phyloP scores from a whole-genome alignment of 1,140 invertebrate species.

The Gonatopus flavifemur region DNA sequence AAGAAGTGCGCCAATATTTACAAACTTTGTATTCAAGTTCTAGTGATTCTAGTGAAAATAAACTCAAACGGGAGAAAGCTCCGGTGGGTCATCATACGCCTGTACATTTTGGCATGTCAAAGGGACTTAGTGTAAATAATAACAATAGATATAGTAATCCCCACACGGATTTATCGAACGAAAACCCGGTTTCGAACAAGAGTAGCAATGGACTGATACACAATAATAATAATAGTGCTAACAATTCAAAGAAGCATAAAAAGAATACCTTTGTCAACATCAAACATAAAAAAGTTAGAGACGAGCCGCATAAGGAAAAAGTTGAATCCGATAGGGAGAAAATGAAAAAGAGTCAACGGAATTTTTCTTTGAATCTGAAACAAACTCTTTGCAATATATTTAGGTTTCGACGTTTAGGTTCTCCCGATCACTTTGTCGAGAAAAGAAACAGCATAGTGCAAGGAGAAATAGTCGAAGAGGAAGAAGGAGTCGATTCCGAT shows the following conservation, averaged over 20 bases:
- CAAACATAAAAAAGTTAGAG: conserved; percentile 70
- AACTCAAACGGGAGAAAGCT: conserved; percentile 53
- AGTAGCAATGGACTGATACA: conserved; percentile 52
- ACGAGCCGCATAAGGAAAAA: conserved; percentile 55
- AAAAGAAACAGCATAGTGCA: conserved; percentile 56
- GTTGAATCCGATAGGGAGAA: conserved; percentile 58
- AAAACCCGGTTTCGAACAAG: conserved; percentile 54
- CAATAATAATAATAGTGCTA: conserved; percentile 52
- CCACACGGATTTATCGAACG: conserved; percentile 51
- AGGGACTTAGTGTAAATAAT: conserved; percentile 52
- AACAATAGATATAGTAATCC: conserved; percentile 54
- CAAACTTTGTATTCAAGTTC: conserved; percentile 77
- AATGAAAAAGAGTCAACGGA: conserved; percentile 64
- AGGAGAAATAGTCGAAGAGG: conserved; percentile 57
- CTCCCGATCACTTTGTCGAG: conserved; percentile 53
- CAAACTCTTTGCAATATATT: conserved; percentile 85
- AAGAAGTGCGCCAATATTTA: conserved; percentile 81
- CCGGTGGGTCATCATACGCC: conserved; percentile 35
- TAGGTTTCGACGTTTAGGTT: conserved; percentile 66
- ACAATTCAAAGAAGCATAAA: conserved; percentile 60
- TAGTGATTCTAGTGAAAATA: conserved; percentile 61
- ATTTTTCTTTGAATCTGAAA: conserved; percentile 75
- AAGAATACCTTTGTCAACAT: conserved; percentile 65
- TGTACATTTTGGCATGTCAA: conserved; percentile 47
- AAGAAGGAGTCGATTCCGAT: conserved; percentile 48